These are phyloP conservation scores for Psettodes erumei DNA, from an alignment of 2,113 vertebrate species.

Conservation along the genomic window DNA sequence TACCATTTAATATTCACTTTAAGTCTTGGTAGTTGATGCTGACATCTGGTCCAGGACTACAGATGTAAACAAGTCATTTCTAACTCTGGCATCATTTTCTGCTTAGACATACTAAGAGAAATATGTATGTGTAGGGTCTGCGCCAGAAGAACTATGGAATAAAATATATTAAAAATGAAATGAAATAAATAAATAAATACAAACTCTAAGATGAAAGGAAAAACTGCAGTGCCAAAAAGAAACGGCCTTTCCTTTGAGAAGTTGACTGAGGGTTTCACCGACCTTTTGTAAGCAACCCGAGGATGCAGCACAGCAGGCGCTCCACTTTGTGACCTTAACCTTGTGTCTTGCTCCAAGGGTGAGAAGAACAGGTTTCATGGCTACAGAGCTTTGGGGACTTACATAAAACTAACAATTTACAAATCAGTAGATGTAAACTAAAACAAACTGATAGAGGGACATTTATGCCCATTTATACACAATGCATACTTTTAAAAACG, in stretches of 20 bases:
- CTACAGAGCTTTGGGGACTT: background rate
- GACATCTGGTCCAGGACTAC: background rate
- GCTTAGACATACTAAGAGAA: background rate
- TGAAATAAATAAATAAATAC: constrained; percentile 4
- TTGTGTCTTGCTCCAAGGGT: constrained; percentile 19
- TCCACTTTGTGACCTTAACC: constrained; percentile 41
- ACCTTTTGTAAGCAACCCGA: constrained; percentile 39
- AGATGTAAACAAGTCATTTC: constrained; percentile 10
- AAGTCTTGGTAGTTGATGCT: background rate
- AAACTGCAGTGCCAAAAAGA: background rate
- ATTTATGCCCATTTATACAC: background rate
- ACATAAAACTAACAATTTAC: constrained; percentile 1
- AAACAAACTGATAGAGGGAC: background rate
- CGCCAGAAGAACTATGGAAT: constrained; percentile 1
- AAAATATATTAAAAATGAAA: constrained; percentile 3
- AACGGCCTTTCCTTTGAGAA: constrained; percentile 23
- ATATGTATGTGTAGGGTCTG: background rate
- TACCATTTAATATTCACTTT: background rate
- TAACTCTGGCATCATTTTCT: constrained; percentile 5
- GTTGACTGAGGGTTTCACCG: constrained; percentile 45
- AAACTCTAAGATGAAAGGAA: constrained; percentile 29
- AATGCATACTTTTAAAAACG: background rate
- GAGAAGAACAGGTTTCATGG: background rate
- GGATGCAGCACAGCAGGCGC: constrained; percentile 22
- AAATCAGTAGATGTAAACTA: constrained; percentile 2